Percentiles rank a stretch among this genome's conserved stretches.
phyloP scores from a whole-genome alignment of 92 coral and sea anemone genomes.

The Parazoanthus swiftii region DNA sequence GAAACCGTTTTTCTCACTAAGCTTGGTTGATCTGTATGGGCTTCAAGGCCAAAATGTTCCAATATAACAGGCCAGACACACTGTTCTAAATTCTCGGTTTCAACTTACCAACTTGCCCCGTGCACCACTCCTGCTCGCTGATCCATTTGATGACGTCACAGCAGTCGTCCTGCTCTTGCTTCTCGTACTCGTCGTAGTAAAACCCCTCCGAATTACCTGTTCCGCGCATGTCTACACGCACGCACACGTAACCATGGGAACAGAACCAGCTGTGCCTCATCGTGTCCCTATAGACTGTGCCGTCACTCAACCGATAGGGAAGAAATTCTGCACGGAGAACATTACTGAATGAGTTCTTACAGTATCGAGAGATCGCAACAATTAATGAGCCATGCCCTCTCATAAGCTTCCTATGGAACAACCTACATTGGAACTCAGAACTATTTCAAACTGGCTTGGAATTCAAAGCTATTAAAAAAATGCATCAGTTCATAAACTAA shows the following conservation, averaged over 20 bases:
- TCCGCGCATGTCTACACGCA: slow-evolving; percentile 88
- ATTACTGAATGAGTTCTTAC: too few species aligned
- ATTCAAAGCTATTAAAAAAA: too few species aligned
- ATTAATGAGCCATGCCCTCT: neutral
- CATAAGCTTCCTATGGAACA: too few species aligned
- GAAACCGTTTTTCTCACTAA: too few species aligned
- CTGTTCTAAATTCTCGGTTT: too few species aligned
- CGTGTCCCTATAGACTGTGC: slow-evolving; percentile 64
- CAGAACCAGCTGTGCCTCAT: slow-evolving; percentile 60
- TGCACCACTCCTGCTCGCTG: slow-evolving; percentile 70
- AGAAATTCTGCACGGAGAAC: slow-evolving; percentile 54
- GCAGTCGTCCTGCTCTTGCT: slow-evolving; percentile 81
- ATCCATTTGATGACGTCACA: slow-evolving; percentile 85
- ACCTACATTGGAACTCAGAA: too few species aligned
- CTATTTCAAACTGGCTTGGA: too few species aligned
- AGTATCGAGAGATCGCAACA: neutral
- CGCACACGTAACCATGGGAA: slow-evolving; percentile 75
- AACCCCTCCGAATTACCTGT: slow-evolving; percentile 80
- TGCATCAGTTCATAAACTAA: too few species aligned
- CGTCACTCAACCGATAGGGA: slow-evolving; percentile 78
- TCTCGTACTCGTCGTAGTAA: slow-evolving; percentile 71
- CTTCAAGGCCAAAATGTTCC: neutral
- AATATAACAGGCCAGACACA: neutral
- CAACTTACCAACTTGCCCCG: slow-evolving; percentile 70
- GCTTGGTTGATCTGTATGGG: neutral